Conservation (phyloP, 2,888 invertebrate species). For the Pachydiplax longipennis region DNA sequence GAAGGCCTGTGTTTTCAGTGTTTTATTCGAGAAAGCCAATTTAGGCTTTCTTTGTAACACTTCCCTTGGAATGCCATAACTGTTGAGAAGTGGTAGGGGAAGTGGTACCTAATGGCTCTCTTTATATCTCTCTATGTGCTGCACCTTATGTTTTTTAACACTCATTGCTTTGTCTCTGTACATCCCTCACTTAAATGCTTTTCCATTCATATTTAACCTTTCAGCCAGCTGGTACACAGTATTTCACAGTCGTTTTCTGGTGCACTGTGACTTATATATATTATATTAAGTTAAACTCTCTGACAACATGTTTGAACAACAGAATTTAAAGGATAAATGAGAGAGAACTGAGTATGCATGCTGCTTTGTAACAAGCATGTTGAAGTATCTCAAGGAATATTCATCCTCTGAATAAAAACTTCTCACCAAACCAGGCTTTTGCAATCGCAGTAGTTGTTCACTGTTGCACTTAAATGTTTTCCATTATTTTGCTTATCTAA, state of each 20-base stretch:
- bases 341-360: not conserved
- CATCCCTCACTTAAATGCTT: not conserved
- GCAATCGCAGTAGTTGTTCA: not conserved
- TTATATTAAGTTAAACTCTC: not conserved
- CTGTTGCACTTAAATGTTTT: not conserved
- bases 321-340: not conserved
- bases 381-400: not conserved
- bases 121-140: not conserved
- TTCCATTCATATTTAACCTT: not conserved
- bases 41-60: not conserved
- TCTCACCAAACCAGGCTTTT: not conserved
- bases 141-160: not conserved
- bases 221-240: not conserved
- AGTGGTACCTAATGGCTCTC: constrained; percentile 26
- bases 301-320: not conserved
- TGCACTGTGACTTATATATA: not conserved
- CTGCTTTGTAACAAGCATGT: constrained; percentile 7
- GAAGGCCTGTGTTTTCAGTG: constrained; percentile 38
- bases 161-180: not conserved
- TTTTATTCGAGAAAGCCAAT: not conserved
- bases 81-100: constrained; percentile 1
- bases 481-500: not conserved
- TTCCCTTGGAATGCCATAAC: constrained; percentile 25
- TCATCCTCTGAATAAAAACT: not conserved
- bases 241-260: not conserved